phyloP scores from a whole-genome alignment of 2,888 invertebrate species.

The Drosophila recens region DNA sequence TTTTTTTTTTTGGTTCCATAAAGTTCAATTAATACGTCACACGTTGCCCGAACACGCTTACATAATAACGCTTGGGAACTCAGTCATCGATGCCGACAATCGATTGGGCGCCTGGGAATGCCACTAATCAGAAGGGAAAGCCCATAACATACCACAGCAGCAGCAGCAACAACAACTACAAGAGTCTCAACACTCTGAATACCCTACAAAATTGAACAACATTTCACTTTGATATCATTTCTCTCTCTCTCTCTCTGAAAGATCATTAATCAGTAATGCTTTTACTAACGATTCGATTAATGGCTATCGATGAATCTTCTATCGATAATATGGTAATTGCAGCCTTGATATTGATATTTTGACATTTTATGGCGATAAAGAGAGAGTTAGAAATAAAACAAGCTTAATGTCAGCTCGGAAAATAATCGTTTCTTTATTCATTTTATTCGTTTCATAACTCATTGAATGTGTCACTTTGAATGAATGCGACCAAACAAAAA shows the following conservation, averaged over 20 bases:
- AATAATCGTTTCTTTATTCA: slow-evolving; percentile 1
- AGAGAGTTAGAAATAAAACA: background rate
- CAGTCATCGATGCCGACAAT: slow-evolving; percentile 14
- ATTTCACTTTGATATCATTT: slow-evolving; percentile 13
- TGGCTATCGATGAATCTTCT: slow-evolving; percentile 14
- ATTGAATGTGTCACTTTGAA: background rate
- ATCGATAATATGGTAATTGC: slow-evolving; percentile 23
- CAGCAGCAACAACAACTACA: background rate
- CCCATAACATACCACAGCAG: background rate
- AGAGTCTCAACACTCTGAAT: slow-evolving; percentile 1
- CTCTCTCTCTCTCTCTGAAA: background rate
- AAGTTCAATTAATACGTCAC: slow-evolving; percentile 76
- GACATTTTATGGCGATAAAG: background rate
- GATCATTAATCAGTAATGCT: background rate
- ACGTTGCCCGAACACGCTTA: slow-evolving; percentile 43
- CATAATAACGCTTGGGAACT: slow-evolving; percentile 1
- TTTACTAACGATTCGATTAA: slow-evolving; percentile 4
- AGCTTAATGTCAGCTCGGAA: background rate
- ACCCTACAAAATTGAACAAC: background rate
- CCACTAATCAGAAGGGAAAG: slow-evolving; percentile 32
- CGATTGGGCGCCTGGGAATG: slow-evolving; percentile 37
- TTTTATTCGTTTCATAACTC: no score
- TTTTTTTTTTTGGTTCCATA: slow-evolving; percentile 27
- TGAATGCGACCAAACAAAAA: background rate
- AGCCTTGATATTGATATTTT: slow-evolving; percentile 3